Percentiles rank a stretch among this genome's conserved stretches.
Conservation (phyloP, 1,140 invertebrate species). For the Tribolium castaneum region DNA sequence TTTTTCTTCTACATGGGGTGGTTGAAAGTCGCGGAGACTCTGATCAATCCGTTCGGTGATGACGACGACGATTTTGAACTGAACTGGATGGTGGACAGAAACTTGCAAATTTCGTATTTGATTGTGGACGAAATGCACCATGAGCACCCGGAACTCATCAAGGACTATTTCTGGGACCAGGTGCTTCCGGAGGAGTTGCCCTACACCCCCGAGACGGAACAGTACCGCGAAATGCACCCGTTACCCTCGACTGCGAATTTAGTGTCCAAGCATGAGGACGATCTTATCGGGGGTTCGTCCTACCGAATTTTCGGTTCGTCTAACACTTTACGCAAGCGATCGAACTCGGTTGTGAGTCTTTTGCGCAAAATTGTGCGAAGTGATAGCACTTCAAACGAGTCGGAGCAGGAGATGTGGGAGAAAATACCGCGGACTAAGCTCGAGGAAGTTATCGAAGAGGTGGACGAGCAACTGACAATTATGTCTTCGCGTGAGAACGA, state of each 20-base stretch:
- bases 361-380: slow-evolving; percentile 80
- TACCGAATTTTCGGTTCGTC: neutral
- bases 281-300: neutral
- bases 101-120: slow-evolving; percentile 83
- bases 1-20: slow-evolving; percentile 93
- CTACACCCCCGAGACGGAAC: slow-evolving; percentile 75
- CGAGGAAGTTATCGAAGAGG: slow-evolving; percentile 81
- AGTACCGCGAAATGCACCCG: slow-evolving; percentile 78
- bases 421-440: neutral
- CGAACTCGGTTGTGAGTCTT: slow-evolving; percentile 76
- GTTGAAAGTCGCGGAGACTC: slow-evolving; percentile 87
- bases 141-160: slow-evolving; percentile 86
- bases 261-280: slow-evolving; percentile 74
- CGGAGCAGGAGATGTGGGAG: slow-evolving; percentile 57
- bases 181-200: slow-evolving; percentile 86
- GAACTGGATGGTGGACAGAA: slow-evolving; percentile 91
- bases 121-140: slow-evolving; percentile 95
- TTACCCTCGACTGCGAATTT: slow-evolving; percentile 87
- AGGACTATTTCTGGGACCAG: slow-evolving; percentile 92
- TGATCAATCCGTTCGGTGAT: slow-evolving; percentile 92
- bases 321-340: neutral
- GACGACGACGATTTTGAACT: slow-evolving; percentile 85
- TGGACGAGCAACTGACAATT: slow-evolving; percentile 83
- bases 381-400: slow-evolving; percentile 69
- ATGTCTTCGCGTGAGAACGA: slow-evolving; percentile 70